Evolutionary conservation across 2,797 vertebrate species (phyloP).

Genomic region (Pseudochirops corinnae): DNA sequence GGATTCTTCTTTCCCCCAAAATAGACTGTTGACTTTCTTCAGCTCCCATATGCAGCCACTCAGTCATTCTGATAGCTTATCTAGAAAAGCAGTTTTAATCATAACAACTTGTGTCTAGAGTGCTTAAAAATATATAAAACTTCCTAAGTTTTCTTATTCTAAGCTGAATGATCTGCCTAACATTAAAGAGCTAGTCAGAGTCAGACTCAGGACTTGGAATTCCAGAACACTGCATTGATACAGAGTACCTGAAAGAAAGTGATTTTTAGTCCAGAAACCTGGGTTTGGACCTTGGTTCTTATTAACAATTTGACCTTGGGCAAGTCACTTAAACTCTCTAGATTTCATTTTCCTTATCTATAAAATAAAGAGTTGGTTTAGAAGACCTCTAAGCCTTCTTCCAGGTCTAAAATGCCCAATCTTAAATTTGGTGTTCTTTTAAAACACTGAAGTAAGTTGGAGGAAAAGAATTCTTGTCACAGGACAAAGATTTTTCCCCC

Average conservation of each 20-base stretch:
- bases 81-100: not conserved
- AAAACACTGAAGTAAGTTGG: not conserved
- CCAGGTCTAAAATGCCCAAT: not conserved
- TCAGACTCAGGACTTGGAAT: not conserved
- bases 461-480: not conserved
- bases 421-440: not conserved
- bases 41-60: not conserved
- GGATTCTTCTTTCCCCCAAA: not conserved
- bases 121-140: not conserved
- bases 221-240: not conserved
- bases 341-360: not conserved
- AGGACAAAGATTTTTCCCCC: not conserved
- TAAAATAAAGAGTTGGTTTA: not conserved
- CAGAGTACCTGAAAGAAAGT: not conserved
- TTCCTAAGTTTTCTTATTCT: not conserved
- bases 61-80: not conserved
- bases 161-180: not conserved
- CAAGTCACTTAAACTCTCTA: not conserved
- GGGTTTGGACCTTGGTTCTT: not conserved
- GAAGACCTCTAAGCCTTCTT: not conserved
- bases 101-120: not conserved
- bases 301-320: not conserved
- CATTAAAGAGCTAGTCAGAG: not conserved
- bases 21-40: not conserved
- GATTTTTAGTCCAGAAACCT: not conserved